Evolutionary conservation across 2,888 invertebrate species (phyloP).

Genomic region (Proisotoma minuta): DNA sequence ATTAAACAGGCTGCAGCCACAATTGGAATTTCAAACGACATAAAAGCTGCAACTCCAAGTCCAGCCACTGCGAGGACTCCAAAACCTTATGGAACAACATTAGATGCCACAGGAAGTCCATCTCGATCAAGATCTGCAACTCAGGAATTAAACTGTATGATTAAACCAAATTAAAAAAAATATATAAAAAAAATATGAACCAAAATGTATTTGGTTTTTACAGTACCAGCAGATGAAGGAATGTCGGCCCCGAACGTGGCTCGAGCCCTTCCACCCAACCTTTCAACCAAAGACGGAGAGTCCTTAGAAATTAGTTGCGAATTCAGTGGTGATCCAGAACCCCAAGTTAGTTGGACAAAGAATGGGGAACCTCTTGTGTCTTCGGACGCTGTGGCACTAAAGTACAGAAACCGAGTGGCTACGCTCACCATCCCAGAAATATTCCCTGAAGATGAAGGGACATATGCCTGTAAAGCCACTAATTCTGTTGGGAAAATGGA

Average conservation of each 20-base stretch:
- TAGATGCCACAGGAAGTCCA: constrained; percentile 72
- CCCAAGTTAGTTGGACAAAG: constrained; percentile 56
- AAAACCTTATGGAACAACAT: constrained; percentile 61
- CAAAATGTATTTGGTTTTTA: constrained; percentile 33
- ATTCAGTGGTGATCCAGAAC: constrained; percentile 88
- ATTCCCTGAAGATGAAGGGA: constrained; percentile 91
- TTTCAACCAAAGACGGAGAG: constrained; percentile 68
- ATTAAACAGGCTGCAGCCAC: constrained; percentile 48
- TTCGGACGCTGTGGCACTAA: constrained; percentile 80
- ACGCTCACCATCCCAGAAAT: constrained; percentile 84
- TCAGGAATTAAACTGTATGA: constrained; percentile 78
- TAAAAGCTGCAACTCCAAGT: constrained; percentile 50
- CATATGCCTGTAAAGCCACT: constrained; percentile 82
- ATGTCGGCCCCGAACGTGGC: constrained; percentile 85
- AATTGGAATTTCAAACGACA: constrained; percentile 46
- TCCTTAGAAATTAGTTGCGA: constrained; percentile 74
- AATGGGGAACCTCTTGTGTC: constrained; percentile 59
- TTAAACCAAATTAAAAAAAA: neutral
- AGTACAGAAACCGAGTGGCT: constrained; percentile 85
- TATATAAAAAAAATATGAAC: constrained; percentile 2
- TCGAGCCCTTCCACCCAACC: constrained; percentile 58
- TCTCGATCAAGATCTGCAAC: constrained; percentile 83
- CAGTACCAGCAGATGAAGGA: constrained; percentile 78
- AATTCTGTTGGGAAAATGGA: constrained; percentile 83
- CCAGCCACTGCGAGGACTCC: constrained; percentile 48